These are phyloP conservation scores for Drosophila ambigua DNA, from an alignment of 1,140 invertebrate genomes.

Conservation along the genomic window DNA sequence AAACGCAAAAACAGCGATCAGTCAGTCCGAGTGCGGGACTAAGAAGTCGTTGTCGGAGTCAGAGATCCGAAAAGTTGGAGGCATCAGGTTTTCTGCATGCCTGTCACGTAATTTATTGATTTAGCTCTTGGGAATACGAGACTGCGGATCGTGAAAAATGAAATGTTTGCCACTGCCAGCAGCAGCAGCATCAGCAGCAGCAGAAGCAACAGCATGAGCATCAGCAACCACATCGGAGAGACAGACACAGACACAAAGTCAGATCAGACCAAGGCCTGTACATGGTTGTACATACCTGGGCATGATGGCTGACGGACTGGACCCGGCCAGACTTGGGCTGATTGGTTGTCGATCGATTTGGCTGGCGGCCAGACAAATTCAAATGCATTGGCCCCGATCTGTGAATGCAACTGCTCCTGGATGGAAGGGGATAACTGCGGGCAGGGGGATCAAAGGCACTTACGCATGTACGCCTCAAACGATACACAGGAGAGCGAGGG, in stretches of 20 bases:
- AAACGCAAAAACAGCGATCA: constrained; percentile 58
- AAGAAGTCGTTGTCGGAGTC: constrained; percentile 30
- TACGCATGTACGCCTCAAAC: constrained; percentile 79
- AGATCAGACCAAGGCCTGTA: background rate
- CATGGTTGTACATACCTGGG: constrained; percentile 9
- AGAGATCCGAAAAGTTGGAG: constrained; percentile 42
- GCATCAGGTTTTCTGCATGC: constrained; percentile 81
- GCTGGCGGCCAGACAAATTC: constrained; percentile 76
- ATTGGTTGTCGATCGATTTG: constrained; percentile 79
- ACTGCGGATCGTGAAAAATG: constrained; percentile 73
- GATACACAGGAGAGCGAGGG: constrained; percentile 34
- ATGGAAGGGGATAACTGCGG: constrained; percentile 5
- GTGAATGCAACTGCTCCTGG: constrained; percentile 71
- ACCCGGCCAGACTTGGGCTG: constrained; percentile 46
- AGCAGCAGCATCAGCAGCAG: constrained; percentile 53
- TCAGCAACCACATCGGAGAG: background rate
- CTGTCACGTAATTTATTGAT: constrained; percentile 84
- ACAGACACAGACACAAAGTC: too few species aligned
- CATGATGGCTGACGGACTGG: constrained; percentile 54
- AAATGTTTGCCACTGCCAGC: constrained; percentile 77
- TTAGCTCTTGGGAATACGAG: constrained; percentile 83
- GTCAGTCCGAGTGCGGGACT: constrained; percentile 18
- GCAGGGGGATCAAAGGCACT: constrained; percentile 51
- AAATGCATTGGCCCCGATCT: constrained; percentile 75
- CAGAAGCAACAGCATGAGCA: background rate